These are phyloP conservation scores for Gyrodactylus bullatarudis DNA, from an alignment of 1,140 invertebrate species.

Conservation along the genomic window DNA sequence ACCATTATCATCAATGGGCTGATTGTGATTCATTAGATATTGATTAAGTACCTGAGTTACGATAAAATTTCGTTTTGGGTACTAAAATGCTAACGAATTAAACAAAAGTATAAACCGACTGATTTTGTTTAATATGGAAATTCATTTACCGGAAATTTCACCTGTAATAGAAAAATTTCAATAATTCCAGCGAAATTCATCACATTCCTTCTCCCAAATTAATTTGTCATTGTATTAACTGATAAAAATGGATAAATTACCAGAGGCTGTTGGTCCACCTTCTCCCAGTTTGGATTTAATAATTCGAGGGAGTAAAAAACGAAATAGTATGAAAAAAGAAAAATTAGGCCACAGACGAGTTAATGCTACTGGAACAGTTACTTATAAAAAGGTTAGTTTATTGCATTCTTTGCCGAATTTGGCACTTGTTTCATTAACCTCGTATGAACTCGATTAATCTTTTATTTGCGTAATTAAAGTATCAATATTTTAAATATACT, in stretches of 20 bases:
- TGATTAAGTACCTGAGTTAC: no score
- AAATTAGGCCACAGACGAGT: slow-evolving; percentile 3
- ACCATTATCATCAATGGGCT: neutral
- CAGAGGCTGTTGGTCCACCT: neutral
- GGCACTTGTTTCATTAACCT: neutral
- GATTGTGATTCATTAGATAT: neutral
- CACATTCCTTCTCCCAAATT: neutral
- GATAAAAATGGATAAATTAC: neutral
- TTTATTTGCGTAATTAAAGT: no score
- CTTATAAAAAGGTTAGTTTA: neutral
- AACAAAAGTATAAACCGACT: no score
- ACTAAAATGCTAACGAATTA: no score
- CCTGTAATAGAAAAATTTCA: neutral
- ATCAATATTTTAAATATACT: no score
- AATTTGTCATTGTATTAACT: neutral
- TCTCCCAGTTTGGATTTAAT: neutral
- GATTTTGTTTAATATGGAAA: no score
- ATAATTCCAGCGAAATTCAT: neutral
- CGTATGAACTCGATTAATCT: neutral
- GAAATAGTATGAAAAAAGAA: slow-evolving; percentile 1
- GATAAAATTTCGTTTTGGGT: no score
- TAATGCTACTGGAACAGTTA: slow-evolving; percentile 5
- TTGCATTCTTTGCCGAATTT: neutral
- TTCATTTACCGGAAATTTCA: neutral
- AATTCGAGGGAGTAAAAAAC: neutral